Evolutionary conservation across 2,888 invertebrate species (phyloP), one percentile per base, ranked within the genome.

Genomic region (Lepidochrysops patricia): DNA sequence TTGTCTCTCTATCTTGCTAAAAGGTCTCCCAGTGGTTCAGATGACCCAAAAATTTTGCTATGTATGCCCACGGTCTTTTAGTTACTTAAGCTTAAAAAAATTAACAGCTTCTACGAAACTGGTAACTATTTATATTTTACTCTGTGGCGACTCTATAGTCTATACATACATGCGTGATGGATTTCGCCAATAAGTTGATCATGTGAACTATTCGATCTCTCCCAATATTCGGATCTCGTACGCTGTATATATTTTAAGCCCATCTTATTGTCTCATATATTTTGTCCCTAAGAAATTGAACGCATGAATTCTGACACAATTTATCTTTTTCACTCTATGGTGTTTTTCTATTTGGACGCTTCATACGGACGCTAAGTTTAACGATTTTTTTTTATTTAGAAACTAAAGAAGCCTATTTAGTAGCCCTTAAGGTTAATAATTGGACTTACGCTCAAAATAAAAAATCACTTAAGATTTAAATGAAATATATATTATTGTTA

Each of bases 261-360:
- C 23, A 52, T 27, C 49, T 26, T 72, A 74, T 72, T 75, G 74
- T 73, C 72, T 73, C 74, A 75, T 76, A 76, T 73, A 73, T 76
- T 64, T 65, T 63, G 64, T 69, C 63, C 71, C 70, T 49, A 69
- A 69, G 70, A 76, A 72, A 77, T 76, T 74, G 74, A 68, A 73
- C 72, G 67, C 74, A 72, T 74, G 75, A 74, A 74, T 75, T 72
- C 70, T 70, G 73, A 67, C 69, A 64, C 64, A 74, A 76, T 76
- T 75, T 77, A 77, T 77, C 66, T 70, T 68, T 66, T 64, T 64
- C 70, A 67, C 64, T 71, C 62, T 66, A 63, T 66, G 64, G 64
- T 70, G 64, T 57, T 57, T 60, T 60, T 34, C 52, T 13, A 59
- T 49, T 26, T 50, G 13, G n/a, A 12, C 15, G 29, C 19, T 19